Conservation (phyloP, 2,797 vertebrate genomes). For the Nannoperca obscura region DNA sequence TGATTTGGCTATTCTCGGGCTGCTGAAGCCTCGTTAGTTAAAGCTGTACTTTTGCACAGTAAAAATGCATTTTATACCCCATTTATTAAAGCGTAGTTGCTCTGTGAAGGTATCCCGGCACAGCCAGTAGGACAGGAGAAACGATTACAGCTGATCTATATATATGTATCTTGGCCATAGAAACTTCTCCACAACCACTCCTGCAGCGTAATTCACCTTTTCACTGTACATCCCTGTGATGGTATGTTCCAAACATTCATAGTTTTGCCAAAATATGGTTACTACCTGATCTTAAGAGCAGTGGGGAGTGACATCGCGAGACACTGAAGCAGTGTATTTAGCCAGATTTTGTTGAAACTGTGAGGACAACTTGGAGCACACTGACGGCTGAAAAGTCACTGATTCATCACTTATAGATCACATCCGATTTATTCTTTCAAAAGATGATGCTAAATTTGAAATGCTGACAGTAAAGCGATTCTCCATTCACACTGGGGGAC, state of each 20-base stretch:
- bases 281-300: not conserved
- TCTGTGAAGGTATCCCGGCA: not conserved
- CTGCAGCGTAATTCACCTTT: slow-evolving; percentile 4
- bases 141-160: not conserved
- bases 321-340: not conserved
- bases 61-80: not conserved
- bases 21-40: not conserved
- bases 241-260: not conserved
- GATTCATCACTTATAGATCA: not conserved
- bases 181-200: not conserved
- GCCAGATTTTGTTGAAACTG: not conserved
- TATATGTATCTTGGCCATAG: not conserved
- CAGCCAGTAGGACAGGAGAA: not conserved
- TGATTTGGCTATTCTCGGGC: not conserved
- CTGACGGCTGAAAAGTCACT: not conserved
- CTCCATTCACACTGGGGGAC: not conserved
- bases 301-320: not conserved
- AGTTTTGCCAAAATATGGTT: slow-evolving; percentile 2
- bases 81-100: not conserved
- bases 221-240: not conserved
- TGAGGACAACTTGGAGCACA: not conserved
- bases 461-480: not conserved
- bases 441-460: not conserved
- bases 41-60: not conserved
- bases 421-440: not conserved